A percentile compares a stretch with the other conserved stretches of the same genome.
phyloP scores from a whole-genome alignment of 2,888 invertebrate species.

The Caenorhabditis plicata region DNA sequence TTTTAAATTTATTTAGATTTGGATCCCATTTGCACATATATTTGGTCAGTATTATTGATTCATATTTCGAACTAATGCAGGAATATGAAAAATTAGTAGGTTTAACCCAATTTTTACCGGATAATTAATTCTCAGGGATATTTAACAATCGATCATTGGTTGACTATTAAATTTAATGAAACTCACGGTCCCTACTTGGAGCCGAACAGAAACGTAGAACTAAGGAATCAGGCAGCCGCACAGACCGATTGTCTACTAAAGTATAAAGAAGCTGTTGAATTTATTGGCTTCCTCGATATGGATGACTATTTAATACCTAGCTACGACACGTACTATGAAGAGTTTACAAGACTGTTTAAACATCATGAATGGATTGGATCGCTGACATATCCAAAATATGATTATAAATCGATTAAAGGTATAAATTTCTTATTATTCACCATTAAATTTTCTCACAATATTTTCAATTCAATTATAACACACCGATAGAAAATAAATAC shows the following conservation, averaged over 20 bases:
- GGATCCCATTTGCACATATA: constrained; percentile 12
- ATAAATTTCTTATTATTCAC: too few species aligned
- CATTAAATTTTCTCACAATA: too few species aligned
- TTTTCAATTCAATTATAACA: too few species aligned
- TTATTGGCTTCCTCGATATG: constrained; percentile 18
- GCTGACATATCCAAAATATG: constrained; percentile 7
- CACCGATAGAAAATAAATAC: too few species aligned
- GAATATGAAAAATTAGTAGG: constrained; percentile 12
- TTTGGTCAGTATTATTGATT: constrained; percentile 4
- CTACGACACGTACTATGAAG: constrained; percentile 16
- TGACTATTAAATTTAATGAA: constrained; percentile 21
- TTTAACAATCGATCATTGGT: constrained; percentile 34
- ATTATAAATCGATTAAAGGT: constrained; percentile 11
- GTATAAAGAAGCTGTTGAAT: constrained; percentile 27
- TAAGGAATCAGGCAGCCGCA: constrained; percentile 40
- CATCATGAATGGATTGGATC: constrained; percentile 15
- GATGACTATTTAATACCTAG: constrained; percentile 24
- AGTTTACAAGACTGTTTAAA: constrained; percentile 18
- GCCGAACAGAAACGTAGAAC: constrained; percentile 39
- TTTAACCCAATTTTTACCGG: too few species aligned
- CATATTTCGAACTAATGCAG: constrained; percentile 3
- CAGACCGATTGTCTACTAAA: constrained; percentile 44
- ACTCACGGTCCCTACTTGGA: constrained; percentile 30
- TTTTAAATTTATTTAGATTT: constrained; percentile 1
- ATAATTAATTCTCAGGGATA: too few species aligned